Conservation (phyloP, 2,888 invertebrate species). For the Graphium colonna region DNA sequence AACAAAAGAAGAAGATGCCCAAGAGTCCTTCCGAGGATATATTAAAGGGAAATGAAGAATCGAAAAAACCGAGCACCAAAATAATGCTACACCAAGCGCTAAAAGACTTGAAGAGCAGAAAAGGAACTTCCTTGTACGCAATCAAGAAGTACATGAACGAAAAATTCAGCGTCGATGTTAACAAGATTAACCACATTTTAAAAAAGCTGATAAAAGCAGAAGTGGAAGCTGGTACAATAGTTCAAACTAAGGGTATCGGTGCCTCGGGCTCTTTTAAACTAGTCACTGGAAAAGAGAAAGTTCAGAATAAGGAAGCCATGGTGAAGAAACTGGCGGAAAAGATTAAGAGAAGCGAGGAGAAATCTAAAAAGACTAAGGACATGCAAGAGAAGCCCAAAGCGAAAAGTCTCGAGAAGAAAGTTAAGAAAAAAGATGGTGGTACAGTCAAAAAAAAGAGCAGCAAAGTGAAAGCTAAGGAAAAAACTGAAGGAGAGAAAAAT, state of each 20-base stretch:
- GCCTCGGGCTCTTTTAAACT: slow-evolving; percentile 63
- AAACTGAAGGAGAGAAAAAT: slow-evolving; percentile 24
- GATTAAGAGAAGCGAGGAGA: slow-evolving; percentile 17
- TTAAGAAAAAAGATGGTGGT: slow-evolving; percentile 22
- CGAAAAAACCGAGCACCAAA: slow-evolving; percentile 53
- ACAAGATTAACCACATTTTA: slow-evolving; percentile 51
- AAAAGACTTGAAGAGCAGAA: slow-evolving; percentile 47
- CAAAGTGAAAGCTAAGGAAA: slow-evolving; percentile 14
- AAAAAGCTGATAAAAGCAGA: slow-evolving; percentile 55
- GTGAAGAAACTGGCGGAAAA: slow-evolving; percentile 19
- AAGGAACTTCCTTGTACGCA: slow-evolving; percentile 62
- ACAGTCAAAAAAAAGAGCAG: slow-evolving; percentile 8
- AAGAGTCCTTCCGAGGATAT: slow-evolving; percentile 37
- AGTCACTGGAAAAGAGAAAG: slow-evolving; percentile 37
- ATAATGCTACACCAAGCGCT: slow-evolving; percentile 57
- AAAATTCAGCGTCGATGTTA: slow-evolving; percentile 48
- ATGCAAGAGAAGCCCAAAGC: slow-evolving; percentile 8
- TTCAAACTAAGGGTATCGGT: slow-evolving; percentile 59
- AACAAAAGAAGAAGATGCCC: slow-evolving; percentile 31
- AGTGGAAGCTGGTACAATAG: slow-evolving; percentile 52
- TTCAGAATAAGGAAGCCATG: slow-evolving; percentile 38
- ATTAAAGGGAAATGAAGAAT: slow-evolving; percentile 31
- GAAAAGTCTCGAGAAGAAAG: background rate
- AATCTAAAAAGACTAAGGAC: slow-evolving; percentile 25
- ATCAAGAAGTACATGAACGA: slow-evolving; percentile 60